Evolutionary conservation across 1,140 invertebrate species (phyloP), one percentile per base, ranked within the genome.

Genomic region (Bombus fervidus): DNA sequence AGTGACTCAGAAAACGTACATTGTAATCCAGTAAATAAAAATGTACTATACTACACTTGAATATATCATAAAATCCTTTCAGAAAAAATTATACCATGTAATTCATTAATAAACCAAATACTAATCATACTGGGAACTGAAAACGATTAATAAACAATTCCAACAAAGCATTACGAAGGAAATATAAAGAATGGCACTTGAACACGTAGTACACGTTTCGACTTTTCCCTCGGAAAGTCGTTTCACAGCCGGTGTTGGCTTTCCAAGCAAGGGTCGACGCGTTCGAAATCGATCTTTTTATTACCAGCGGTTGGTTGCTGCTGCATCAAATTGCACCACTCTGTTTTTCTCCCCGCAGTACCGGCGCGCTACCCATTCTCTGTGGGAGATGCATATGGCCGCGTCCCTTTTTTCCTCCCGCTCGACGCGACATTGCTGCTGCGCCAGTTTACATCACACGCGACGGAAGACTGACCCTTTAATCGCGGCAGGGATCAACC

Each of bases 231-330:
- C n/a, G 8, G 53, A 28, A 76, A 76, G 53, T 13, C 13, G 34
- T 59, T 28, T 76, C 25, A 25, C 18, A 62, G 25, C 53, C 34
- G 34, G 57, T 41, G 57, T 77, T 62, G 53, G 34, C 57, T 77
- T 77, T 77, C 28, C 37, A 62, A 37, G 75, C 75, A 62, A 62
- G 75, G 75, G 47, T 37, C 57, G 57, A 77, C 57, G 57, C 28
- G 57, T 77, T 77, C 41, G 57, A 77, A 62, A 77, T 77, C 75
- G 75, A 77, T 77, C 75, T 77, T 77, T 77, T 77, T 62, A 77
- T 77, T n/a, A 62, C 53, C 57, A 41, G 57, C 28, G 57, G 75
- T 77, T 62, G 75, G 57, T 59, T 64, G 57, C 75, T 31, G 74
- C 74, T 62, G 75, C 57, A 77, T 77, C 75, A 41, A 77, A 77